Percentiles rank a stretch among this genome's conserved stretches.
Evolutionary conservation across 1,140 invertebrate species (phyloP).

Genomic region (Drosophila sturtevanti): DNA sequence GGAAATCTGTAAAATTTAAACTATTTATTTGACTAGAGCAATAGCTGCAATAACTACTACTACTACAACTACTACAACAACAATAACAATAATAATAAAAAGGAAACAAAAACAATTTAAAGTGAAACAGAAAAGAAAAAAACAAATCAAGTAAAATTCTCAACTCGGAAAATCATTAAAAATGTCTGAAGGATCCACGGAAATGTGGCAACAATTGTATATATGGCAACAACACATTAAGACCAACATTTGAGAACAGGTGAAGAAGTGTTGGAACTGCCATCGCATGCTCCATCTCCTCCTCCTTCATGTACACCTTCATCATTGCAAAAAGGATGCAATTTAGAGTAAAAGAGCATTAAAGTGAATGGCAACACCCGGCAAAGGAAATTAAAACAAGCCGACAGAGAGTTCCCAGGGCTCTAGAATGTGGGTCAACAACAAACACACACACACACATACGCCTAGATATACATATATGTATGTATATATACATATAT

Average conservation of each 20-base stretch:
- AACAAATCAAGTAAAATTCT: conserved; percentile 42
- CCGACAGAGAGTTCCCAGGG: conserved; percentile 25
- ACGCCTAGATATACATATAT: too few relatives aligned
- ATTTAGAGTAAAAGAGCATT: conserved; percentile 71
- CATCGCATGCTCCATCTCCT: conserved; percentile 1
- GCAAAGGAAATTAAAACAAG: conserved; percentile 71
- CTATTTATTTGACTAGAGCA: conserved; percentile 48
- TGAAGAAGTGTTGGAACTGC: conserved; percentile 26
- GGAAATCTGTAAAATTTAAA: conserved; percentile 31
- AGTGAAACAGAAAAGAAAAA: conserved; percentile 31
- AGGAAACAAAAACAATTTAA: conserved; percentile 66
- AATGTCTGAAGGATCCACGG: conserved; percentile 67
- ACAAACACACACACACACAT: conserved; percentile 29
- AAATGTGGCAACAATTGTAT: conserved; percentile 75
- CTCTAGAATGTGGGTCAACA: conserved; percentile 64
- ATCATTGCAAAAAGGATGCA: conserved; percentile 60
- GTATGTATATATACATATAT: background rate
- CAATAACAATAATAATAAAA: conserved; percentile 50
- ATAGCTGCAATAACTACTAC: conserved; percentile 40
- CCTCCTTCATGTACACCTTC: background rate
- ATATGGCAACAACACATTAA: conserved; percentile 32
- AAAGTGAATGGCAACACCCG: conserved; percentile 61
- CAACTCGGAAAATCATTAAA: conserved; percentile 74
- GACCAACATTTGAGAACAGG: conserved; percentile 4
- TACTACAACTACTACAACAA: conserved; percentile 45